phyloP scores from a whole-genome alignment of 2,797 vertebrate genomes.

The Gouania willdenowi region DNA sequence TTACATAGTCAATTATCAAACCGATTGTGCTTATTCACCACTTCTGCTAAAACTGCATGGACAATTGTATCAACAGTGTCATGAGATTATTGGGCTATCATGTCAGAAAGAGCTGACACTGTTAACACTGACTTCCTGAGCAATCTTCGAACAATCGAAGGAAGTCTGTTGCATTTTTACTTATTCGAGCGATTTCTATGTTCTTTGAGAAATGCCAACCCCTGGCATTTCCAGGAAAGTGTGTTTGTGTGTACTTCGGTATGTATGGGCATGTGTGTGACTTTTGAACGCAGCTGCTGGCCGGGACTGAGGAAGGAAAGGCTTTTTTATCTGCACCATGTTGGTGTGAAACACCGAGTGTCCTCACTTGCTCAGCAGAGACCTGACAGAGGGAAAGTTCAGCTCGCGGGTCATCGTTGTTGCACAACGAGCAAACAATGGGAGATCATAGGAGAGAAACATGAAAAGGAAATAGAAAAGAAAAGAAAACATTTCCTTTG shows the following conservation, averaged over 20 bases:
- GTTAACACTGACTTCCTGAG: conserved; percentile 47
- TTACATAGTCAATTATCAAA: too few species aligned
- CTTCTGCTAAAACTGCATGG: conserved; percentile 16
- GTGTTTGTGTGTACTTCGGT: conserved; percentile 17
- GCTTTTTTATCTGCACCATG: conserved; percentile 42
- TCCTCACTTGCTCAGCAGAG: conserved; percentile 46
- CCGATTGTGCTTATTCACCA: conserved; percentile 22
- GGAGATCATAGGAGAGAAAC: conserved; percentile 9
- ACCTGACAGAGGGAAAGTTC: conserved; percentile 20
- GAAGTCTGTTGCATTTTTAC: conserved; percentile 53
- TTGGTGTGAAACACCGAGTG: conserved; percentile 29
- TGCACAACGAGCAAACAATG: conserved; percentile 16
- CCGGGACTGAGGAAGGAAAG: conserved; percentile 63
- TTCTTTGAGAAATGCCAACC: conserved; percentile 51
- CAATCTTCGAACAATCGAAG: conserved; percentile 61
- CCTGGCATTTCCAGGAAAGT: conserved; percentile 56
- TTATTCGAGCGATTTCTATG: conserved; percentile 50
- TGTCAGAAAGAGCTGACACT: conserved; percentile 50
- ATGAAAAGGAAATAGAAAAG: conserved; percentile 45
- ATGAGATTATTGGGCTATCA: conserved; percentile 32
- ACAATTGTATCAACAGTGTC: conserved; percentile 19
- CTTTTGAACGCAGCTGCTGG: conserved; percentile 51
- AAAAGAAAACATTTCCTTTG: conserved; percentile 26
- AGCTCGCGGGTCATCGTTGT: conserved; percentile 23
- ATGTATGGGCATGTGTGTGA: conserved; percentile 24